Base-by-base conservation (phyloP, 2,113 vertebrate genomes). In the Ptychochromis oligacanthus region DNA sequence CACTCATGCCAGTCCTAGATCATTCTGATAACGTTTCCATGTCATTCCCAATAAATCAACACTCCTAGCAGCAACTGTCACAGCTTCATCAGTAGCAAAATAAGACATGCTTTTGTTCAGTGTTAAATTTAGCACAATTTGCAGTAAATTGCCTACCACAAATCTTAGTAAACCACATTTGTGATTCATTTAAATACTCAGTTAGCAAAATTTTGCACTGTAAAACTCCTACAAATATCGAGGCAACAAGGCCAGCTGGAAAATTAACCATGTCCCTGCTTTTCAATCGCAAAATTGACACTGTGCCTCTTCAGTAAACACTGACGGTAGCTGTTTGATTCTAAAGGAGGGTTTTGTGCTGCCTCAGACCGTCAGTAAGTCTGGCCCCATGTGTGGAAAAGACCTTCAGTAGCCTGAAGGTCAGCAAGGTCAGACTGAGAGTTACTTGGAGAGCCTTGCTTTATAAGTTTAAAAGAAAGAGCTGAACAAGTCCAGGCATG, bases 401-500 rank as follows among this genome's bases (percentile, higher is more conserved):
- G 67, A 52, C 67, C 26, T 57, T 87, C 49, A 67, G 17, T 64
- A 70, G 78, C 54, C n/a, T 54, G 28, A 77, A 72, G 77, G 79
- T 74, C 52, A 67, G 36, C 22, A 56, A 72, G 67, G 77, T 12
- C 60, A 15, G n/a, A 57, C 79, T 85, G 62, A n/a, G 59, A 28
- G 75, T 57, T 52, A 18, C 40, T 82, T 3, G 36, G n/a, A 65
- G 34, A 70, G 60, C 22, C 54, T 17, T 31, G 57, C 60, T 55
- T 4, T 58, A 26, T 28, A 24, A 62, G 43, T 85, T 72, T 61
- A 20, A 82, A 54, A 28, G 75, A 72, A 58, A 77, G 60, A 79
- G 46, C 46, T 14, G 22, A 76, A 89, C 91, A 92, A 72, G 91
- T 90, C 88, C 65, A 67, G 87, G 57, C 90, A 81, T 92, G 91